Evolutionary conservation across 2,888 invertebrate species (phyloP).

Genomic region (Litoditis marina): DNA sequence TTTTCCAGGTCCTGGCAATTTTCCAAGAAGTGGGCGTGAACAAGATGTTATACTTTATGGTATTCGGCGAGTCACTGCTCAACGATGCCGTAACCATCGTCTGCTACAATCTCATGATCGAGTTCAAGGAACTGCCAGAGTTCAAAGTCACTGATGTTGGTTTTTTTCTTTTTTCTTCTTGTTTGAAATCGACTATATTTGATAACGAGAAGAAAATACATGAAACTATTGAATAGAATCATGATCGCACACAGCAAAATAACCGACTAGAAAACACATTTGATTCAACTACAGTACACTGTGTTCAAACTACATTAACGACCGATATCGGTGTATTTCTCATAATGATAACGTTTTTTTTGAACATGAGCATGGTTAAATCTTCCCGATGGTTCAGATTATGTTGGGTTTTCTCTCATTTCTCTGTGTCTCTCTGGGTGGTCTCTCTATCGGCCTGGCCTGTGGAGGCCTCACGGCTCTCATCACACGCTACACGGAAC

Average conservation of each 20-base stretch:
- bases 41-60: constrained; percentile 68
- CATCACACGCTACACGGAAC: constrained; percentile 62
- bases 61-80: constrained; percentile 69
- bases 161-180: not conserved
- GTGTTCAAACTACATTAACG: no score
- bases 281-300: no score
- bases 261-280: no score
- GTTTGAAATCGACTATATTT: no score
- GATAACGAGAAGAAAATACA: no score
- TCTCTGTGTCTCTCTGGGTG: constrained; percentile 66
- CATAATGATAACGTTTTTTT: no score
- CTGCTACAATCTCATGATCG: constrained; percentile 67
- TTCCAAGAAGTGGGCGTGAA: constrained; percentile 66
- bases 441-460: constrained; percentile 65
- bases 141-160: constrained; percentile 56
- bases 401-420: constrained; percentile 66
- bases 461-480: constrained; percentile 66
- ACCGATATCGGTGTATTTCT: no score
- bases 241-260: no score
- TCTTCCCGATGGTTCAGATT: constrained; percentile 58
- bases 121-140: constrained; percentile 59
- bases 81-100: constrained; percentile 69
- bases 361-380: no score
- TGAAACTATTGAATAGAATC: no score
- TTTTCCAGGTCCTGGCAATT: constrained; percentile 48